These are phyloP conservation scores for Hephaestus fuliginosus DNA, from an alignment of 2,797 vertebrate genomes.

Conservation along the genomic window DNA sequence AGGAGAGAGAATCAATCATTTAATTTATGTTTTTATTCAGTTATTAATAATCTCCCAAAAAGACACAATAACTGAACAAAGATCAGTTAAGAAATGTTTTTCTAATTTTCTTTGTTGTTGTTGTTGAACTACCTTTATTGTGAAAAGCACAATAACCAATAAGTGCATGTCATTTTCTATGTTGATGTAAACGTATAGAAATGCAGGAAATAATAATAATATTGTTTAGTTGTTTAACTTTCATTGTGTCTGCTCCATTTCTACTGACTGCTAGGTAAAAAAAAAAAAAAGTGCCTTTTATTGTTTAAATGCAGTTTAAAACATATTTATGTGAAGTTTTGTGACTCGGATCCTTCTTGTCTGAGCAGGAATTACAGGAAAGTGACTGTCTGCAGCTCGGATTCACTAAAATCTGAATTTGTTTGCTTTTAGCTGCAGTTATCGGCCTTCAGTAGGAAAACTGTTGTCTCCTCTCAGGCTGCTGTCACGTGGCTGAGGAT, in stretches of 20 bases:
- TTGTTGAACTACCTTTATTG: no score
- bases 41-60: not conserved
- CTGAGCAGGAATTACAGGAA: not conserved
- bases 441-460: not conserved
- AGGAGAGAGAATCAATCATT: no score
- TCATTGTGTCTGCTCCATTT: no score
- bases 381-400: not conserved
- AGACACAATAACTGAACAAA: not conserved
- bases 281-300: not conserved
- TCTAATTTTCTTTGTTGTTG: no score
- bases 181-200: not conserved
- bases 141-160: no score
- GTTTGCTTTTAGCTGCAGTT: not conserved
- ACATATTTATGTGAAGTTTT: not conserved
- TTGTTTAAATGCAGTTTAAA: not conserved
- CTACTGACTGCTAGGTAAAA: no score
- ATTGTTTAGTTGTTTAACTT: not conserved
- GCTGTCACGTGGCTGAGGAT: conserved; percentile 25
- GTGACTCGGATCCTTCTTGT: not conserved
- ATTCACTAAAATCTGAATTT: not conserved
- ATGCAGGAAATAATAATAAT: not conserved
- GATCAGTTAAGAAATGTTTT: not conserved
- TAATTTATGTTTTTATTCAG: not conserved
- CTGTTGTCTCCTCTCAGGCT: conserved; percentile 24
- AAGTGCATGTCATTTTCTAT: not conserved